Percentiles rank a stretch among this genome's conserved stretches.
Conservation (phyloP, 2,113 vertebrate species). For the Dolichotis patagonum region DNA sequence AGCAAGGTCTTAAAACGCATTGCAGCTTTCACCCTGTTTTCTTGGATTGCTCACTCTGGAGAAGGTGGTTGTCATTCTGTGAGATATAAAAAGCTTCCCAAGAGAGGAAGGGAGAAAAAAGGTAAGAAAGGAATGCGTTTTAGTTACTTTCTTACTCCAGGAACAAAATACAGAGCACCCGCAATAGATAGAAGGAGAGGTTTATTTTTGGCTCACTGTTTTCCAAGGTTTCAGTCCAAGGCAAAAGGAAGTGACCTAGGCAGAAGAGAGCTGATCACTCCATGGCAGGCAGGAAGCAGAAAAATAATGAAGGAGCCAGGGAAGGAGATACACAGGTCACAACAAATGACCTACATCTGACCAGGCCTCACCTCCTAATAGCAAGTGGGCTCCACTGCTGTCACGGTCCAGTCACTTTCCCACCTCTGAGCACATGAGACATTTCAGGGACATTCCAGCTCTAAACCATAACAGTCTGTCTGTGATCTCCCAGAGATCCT, state of each 20-base stretch:
- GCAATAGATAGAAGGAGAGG: not conserved
- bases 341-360: not conserved
- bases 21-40: not conserved
- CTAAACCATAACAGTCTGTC: not conserved
- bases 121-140: not conserved
- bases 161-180: not conserved
- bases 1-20: not conserved
- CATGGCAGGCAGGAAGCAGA: not conserved
- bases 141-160: not conserved
- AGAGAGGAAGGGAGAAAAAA: not conserved
- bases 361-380: not conserved
- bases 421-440: not conserved
- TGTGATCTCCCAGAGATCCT: not conserved
- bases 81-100: not conserved
- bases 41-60: not conserved
- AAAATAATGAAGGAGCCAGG: not conserved
- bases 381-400: not conserved
- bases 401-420: not conserved
- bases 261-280: not conserved
- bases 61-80: not conserved
- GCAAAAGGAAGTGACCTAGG: not conserved
- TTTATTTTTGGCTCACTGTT: not conserved
- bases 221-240: not conserved
- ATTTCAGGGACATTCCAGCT: not conserved
- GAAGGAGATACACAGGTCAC: not conserved